phyloP scores from a whole-genome alignment of 2,888 invertebrate species.

The Glaucopsyche alexis region DNA sequence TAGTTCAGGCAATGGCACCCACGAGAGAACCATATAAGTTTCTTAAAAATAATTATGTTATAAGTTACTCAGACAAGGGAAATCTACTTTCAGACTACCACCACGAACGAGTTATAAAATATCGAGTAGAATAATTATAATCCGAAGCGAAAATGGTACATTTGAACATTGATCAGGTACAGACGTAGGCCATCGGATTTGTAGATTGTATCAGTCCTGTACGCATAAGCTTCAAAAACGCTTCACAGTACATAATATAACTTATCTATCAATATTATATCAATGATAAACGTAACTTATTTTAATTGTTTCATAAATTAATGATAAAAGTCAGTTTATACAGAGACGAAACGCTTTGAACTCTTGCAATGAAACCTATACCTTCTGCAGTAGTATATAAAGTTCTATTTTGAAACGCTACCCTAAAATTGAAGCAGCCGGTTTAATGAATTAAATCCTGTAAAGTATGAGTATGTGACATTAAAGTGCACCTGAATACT shows the following conservation, averaged over 20 bases:
- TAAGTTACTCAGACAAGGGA: conserved; percentile 5
- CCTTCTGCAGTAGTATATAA: no score
- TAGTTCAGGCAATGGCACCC: no score
- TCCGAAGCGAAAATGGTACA: conserved; percentile 68
- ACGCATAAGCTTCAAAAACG: conserved; percentile 45
- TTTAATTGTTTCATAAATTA: no score
- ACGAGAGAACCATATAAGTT: no score
- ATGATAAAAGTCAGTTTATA: no score
- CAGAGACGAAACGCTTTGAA: no score
- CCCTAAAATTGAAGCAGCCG: no score
- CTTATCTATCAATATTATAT: conserved; percentile 33
- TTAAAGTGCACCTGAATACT: no score
- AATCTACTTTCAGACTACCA: conserved; percentile 74
- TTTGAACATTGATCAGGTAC: conserved; percentile 74
- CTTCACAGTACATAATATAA: conserved; percentile 40
- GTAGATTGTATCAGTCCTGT: conserved; percentile 17
- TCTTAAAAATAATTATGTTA: background rate
- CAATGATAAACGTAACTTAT: conserved; percentile 44
- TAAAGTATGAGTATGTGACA: no score
- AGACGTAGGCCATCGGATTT: conserved; percentile 61
- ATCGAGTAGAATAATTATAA: conserved; percentile 53
- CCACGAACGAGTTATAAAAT: conserved; percentile 63
- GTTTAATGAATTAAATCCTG: no score
- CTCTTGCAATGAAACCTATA: no score
- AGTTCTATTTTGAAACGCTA: no score